A percentile compares a stretch with the other conserved stretches of the same genome.
These are phyloP conservation scores for Danio jaintianensis DNA, from an alignment of 2,797 vertebrate species.

Conservation along the genomic window DNA sequence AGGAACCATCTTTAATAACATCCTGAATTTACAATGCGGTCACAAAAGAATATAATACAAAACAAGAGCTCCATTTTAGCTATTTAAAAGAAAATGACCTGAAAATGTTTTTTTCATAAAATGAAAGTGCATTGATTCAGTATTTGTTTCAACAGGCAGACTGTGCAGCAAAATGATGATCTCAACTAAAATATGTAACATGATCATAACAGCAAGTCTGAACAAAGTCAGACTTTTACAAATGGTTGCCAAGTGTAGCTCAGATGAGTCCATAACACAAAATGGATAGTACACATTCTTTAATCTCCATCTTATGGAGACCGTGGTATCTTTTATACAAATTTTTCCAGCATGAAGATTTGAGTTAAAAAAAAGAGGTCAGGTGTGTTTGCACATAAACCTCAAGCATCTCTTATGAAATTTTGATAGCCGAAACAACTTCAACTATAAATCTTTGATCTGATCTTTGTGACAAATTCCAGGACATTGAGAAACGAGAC, in stretches of 20 bases:
- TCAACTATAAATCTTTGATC: not conserved
- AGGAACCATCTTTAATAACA: not conserved
- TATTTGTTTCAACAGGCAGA: not conserved
- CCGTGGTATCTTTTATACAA: not conserved
- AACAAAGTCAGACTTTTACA: not conserved
- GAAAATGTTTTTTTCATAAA: not conserved
- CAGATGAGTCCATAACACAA: not conserved
- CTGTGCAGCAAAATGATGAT: not conserved
- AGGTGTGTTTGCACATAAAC: not conserved
- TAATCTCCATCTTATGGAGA: slow-evolving; percentile 7
- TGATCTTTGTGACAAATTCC: slow-evolving; percentile 4
- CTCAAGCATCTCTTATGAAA: not conserved
- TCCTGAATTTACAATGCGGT: not conserved
- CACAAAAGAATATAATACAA: not conserved
- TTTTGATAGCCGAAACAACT: not conserved
- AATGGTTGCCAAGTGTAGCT: slow-evolving; percentile 5
- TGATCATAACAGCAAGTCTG: slow-evolving; percentile 11
- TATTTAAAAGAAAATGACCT: not conserved
- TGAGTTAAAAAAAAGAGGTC: not conserved
- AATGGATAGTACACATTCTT: not conserved
- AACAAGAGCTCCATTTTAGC: not conserved
- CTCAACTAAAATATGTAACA: not conserved
- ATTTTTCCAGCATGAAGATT: slow-evolving; percentile 6
- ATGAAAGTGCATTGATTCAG: not conserved
- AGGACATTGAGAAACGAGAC: not conserved